phyloP scores from a whole-genome alignment of 2,888 invertebrate species.

The Protodeltote pygarga region DNA sequence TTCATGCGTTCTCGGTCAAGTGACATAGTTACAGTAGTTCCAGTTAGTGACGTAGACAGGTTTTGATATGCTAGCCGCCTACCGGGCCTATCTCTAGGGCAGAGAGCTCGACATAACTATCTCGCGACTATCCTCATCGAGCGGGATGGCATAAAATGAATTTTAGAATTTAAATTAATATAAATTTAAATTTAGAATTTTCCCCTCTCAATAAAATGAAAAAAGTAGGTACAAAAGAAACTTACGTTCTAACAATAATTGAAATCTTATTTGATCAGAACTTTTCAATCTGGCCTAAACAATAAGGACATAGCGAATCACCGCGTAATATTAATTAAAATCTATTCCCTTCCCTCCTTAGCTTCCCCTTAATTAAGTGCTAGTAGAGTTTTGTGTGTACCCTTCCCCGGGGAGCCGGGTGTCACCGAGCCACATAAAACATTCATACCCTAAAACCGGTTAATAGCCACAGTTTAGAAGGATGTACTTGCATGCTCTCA shows the following conservation, averaged over 20 bases:
- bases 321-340: constrained; percentile 79
- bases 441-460: constrained; percentile 76
- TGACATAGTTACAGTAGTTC: no score
- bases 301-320: constrained; percentile 63
- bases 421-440: constrained; percentile 76
- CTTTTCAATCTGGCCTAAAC: constrained; percentile 65
- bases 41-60: no score
- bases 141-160: no score
- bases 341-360: constrained; percentile 71
- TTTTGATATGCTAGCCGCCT: no score
- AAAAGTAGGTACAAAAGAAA: no score
- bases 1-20: no score
- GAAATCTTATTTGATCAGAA: constrained; percentile 24
- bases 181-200: no score
- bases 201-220: no score
- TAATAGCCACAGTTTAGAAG: constrained; percentile 78
- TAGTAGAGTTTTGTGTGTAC: constrained; percentile 73
- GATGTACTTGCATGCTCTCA: constrained; percentile 41
- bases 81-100: no score
- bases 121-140: no score
- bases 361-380: constrained; percentile 82
- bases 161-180: no score
- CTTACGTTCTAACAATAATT: background rate
- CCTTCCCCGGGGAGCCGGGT: constrained; percentile 68
- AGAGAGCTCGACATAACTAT: no score